Conservation (phyloP, 2,888 invertebrate species). For the Andrena dorsata region DNA sequence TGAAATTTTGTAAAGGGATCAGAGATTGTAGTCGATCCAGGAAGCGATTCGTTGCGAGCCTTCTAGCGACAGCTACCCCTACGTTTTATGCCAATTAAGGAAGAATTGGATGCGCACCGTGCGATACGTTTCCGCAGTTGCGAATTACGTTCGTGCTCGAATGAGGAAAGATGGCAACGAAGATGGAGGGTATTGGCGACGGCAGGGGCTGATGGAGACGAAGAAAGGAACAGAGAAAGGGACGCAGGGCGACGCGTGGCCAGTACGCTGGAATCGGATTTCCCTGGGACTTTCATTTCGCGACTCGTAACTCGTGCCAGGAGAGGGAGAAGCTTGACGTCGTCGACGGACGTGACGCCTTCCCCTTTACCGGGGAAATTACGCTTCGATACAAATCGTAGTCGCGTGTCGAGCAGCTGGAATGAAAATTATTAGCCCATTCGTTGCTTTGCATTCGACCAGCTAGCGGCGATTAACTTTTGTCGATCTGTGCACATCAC, state of each 20-base stretch:
- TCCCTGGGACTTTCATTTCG: conserved; percentile 77
- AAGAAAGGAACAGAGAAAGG: conserved; percentile 14
- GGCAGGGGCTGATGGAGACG: not conserved
- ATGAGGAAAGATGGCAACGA: conserved; percentile 61
- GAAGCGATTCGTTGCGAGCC: not conserved
- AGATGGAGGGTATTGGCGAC: conserved; percentile 21
- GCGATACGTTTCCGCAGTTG: conserved; percentile 61
- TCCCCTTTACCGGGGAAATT: conserved; percentile 51
- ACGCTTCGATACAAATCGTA: conserved; percentile 76
- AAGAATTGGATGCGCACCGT: conserved; percentile 60
- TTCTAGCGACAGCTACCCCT: not conserved
- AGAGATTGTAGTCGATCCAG: too few relatives aligned
- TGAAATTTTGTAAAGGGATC: not conserved
- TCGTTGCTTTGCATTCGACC: conserved; percentile 63
- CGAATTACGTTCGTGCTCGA: conserved; percentile 63
- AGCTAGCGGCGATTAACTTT: conserved; percentile 42
- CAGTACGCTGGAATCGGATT: conserved; percentile 66
- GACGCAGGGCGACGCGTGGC: conserved; percentile 37
- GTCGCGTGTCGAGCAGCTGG: conserved; percentile 74
- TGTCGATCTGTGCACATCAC: not conserved
- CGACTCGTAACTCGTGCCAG: conserved; percentile 72
- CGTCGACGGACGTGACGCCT: conserved; percentile 51
- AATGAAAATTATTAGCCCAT: conserved; percentile 66
- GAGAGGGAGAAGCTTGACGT: conserved; percentile 22
- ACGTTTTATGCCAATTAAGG: conserved; percentile 56